These are phyloP conservation scores for Dermochelys coriacea DNA, from an alignment of 2,797 vertebrate genomes.

Conservation along the genomic window DNA sequence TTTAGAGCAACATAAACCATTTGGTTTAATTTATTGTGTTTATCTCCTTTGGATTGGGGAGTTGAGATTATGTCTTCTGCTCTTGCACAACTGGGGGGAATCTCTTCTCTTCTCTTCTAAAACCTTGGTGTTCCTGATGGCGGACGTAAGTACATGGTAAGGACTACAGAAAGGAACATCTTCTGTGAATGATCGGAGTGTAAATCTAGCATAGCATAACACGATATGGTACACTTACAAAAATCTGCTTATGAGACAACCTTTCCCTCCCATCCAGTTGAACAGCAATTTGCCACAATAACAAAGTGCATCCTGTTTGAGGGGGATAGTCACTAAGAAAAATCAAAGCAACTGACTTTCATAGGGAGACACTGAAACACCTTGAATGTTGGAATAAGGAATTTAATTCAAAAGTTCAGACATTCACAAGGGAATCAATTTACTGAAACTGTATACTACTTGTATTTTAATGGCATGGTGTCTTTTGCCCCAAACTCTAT, in stretches of 20 bases:
- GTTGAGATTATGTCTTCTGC: constrained; percentile 31
- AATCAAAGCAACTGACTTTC: not conserved
- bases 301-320: not conserved
- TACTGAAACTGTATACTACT: accelerated
- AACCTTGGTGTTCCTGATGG: not conserved
- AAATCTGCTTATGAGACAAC: not conserved
- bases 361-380: not conserved
- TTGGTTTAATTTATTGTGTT: not conserved
- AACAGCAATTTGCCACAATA: not conserved
- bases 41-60: not conserved
- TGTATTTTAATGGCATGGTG: not conserved
- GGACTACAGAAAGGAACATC: constrained; percentile 53
- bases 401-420: not conserved
- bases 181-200: constrained; percentile 39
- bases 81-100: constrained; percentile 39
- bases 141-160: constrained; percentile 41
- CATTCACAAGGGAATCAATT: accelerated
- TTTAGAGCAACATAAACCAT: constrained; percentile 20
- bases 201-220: constrained; percentile 4
- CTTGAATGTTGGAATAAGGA: not conserved
- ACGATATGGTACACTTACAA: not conserved
- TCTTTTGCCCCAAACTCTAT: not conserved
- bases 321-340: not conserved
- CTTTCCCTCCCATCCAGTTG: not conserved
- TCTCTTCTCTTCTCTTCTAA: constrained; percentile 67